A percentile compares a stretch with the other conserved stretches of the same genome.
Evolutionary conservation across 1,140 invertebrate species (phyloP).

Genomic region (Drosophila ercepeae): DNA sequence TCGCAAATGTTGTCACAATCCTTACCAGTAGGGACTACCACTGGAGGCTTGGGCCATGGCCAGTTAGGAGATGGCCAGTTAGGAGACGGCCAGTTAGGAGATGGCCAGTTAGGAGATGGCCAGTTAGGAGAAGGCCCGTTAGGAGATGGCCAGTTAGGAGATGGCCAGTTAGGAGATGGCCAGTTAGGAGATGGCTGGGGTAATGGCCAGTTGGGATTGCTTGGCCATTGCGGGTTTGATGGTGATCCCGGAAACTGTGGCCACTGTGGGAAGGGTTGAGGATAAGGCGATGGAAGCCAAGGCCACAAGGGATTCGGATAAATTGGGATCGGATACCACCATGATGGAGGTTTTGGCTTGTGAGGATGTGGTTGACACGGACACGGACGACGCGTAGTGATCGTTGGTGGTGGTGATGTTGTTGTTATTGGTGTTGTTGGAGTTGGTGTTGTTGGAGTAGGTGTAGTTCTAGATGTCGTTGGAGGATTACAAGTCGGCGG

Average conservation of each 20-base stretch:
- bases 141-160: slow-evolving; percentile 1
- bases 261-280: slow-evolving; percentile 11
- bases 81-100: background rate
- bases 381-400: slow-evolving; percentile 3
- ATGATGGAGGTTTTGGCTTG: slow-evolving; percentile 1
- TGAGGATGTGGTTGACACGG: slow-evolving; percentile 1
- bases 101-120: slow-evolving; percentile 1
- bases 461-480: background rate
- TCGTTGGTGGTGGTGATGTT: background rate
- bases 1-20: slow-evolving; percentile 26
- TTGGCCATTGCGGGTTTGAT: background rate
- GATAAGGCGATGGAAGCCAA: slow-evolving; percentile 6
- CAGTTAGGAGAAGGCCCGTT: too few species aligned
- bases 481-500: background rate
- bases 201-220: background rate
- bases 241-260: background rate
- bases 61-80: slow-evolving; percentile 1
- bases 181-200: background rate
- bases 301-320: slow-evolving; percentile 16
- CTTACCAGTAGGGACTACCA: background rate
- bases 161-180: slow-evolving; percentile 1
- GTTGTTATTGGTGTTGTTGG: background rate
- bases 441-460: background rate
- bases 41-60: slow-evolving; percentile 7
- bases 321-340: slow-evolving; percentile 12